Evolutionary conservation across 92 coral and sea anemone genomes (phyloP).

Genomic region (Scolanthus callimorphus): DNA sequence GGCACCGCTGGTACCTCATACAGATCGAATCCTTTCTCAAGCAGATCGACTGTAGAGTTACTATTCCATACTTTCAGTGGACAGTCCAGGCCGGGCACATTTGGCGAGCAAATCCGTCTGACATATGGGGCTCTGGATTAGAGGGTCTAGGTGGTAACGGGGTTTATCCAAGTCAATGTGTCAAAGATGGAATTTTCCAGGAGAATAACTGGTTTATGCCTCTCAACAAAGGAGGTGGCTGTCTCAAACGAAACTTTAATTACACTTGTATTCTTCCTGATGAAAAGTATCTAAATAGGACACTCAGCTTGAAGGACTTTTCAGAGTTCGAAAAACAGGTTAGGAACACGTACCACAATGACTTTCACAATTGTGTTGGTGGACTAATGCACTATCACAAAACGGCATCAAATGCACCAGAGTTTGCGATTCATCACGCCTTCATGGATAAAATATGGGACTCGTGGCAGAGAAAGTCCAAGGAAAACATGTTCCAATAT

Average conservation of each 20-base stretch:
- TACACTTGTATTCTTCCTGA: conserved; percentile 25
- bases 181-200: conserved; percentile 52
- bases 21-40: conserved; percentile 60
- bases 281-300: conserved; percentile 11
- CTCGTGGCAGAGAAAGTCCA: conserved; percentile 57
- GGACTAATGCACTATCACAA: conserved; percentile 46
- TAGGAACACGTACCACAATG: conserved; percentile 56
- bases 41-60: conserved; percentile 71
- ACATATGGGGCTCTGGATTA: conserved; percentile 58
- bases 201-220: conserved; percentile 39
- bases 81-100: conserved; percentile 30
- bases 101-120: conserved; percentile 17
- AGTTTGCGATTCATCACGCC: conserved; percentile 81
- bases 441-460: conserved; percentile 87
- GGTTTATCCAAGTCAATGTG: conserved; percentile 30
- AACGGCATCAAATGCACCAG: conserved; percentile 68
- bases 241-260: conserved; percentile 56
- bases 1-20: conserved; percentile 81
- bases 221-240: conserved; percentile 44
- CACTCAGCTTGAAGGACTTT: conserved; percentile 32
- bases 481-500: conserved; percentile 40
- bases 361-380: conserved; percentile 66
- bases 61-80: conserved; percentile 83
- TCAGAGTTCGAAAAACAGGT: conserved; percentile 35
- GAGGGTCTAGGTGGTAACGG: conserved; percentile 78